These are phyloP conservation scores for Lepilemur ruficaudatus DNA, from an alignment of 2,797 vertebrate species.

Conservation along the genomic window DNA sequence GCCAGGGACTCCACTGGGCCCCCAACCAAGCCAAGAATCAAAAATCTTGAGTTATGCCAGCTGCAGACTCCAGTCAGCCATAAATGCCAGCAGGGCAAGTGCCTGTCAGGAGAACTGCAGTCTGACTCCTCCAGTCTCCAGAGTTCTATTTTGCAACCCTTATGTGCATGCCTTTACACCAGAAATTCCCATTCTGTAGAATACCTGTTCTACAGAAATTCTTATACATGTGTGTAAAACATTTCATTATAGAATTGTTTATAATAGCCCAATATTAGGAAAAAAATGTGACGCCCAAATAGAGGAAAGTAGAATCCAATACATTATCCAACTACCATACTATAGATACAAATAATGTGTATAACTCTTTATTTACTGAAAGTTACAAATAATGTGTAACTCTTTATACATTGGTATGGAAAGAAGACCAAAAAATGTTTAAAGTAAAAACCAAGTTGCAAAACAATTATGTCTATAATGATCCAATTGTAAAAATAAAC, in stretches of 20 bases:
- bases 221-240: neutral
- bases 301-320: slow-evolving; percentile 18
- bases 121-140: neutral
- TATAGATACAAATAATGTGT: neutral
- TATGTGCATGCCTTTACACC: neutral
- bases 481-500: neutral
- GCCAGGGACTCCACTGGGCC: neutral
- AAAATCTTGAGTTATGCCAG: neutral
- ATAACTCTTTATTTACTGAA: neutral
- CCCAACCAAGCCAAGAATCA: neutral
- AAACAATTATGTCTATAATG: neutral
- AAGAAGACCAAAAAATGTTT: neutral
- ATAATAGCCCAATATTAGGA: neutral
- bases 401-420: neutral
- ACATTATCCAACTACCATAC: neutral
- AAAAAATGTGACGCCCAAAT: neutral
- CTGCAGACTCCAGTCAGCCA: neutral
- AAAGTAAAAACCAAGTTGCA: neutral
- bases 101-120: neutral
- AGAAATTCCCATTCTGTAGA: neutral
- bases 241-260: neutral
- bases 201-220: neutral
- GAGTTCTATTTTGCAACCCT: neutral
- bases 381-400: neutral
- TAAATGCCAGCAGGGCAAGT: neutral